Conservation (phyloP, 2,113 vertebrate genomes). For the Psammodynastes pulverulentus region DNA sequence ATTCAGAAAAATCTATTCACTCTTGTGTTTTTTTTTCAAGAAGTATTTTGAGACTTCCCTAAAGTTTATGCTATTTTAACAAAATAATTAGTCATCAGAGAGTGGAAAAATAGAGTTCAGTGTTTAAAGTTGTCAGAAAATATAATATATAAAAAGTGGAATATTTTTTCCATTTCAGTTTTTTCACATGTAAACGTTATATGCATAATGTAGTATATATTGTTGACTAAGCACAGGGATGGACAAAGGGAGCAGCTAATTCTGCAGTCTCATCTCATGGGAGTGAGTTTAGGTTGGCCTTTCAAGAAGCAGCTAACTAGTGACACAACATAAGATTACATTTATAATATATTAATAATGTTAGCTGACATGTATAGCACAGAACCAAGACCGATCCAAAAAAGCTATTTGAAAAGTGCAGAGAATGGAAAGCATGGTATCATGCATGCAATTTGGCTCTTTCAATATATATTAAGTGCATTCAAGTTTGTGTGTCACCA, state of each 20-base stretch:
- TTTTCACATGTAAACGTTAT: no score
- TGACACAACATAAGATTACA: background rate
- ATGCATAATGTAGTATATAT: accelerated
- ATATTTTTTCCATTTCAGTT: no score
- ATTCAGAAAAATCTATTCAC: background rate
- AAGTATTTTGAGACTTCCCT: constrained; percentile 28
- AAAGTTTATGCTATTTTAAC: constrained; percentile 30
- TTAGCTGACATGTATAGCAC: background rate
- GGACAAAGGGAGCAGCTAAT: no score
- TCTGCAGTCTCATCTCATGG: background rate
- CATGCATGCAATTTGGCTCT: background rate
- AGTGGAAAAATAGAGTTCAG: background rate
- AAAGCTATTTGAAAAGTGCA: no score
- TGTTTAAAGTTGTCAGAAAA: background rate
- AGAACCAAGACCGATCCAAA: no score
- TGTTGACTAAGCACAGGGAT: background rate
- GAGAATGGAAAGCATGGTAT: no score
- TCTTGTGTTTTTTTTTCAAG: constrained; percentile 3
- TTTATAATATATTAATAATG: background rate
- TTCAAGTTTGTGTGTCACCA: background rate
- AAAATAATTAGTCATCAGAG: constrained; percentile 30
- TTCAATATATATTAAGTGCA: background rate
- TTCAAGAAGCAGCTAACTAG: background rate
- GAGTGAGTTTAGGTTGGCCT: background rate
- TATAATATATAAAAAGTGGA: constrained; percentile 6